These are phyloP conservation scores for Aleiodes sp. DNA, from an alignment of 1,140 invertebrate genomes.

Conservation along the genomic window DNA sequence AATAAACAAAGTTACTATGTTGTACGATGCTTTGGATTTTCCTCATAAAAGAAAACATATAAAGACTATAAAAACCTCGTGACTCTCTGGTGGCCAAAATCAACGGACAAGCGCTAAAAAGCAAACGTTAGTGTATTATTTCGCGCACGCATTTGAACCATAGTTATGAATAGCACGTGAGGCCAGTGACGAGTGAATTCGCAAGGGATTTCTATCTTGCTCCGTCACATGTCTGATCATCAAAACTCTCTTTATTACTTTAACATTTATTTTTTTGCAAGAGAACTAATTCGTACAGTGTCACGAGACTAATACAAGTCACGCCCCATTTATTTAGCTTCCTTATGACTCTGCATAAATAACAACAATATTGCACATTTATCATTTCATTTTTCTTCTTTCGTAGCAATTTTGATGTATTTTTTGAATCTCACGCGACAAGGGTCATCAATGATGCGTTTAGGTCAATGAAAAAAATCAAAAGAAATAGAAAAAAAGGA, in stretches of 20 bases:
- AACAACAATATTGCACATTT: not conserved
- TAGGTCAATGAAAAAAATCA: constrained; percentile 11
- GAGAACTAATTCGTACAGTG: too few relatives aligned
- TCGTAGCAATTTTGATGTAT: not conserved
- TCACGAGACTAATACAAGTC: constrained; percentile 26
- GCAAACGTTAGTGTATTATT: constrained; percentile 17
- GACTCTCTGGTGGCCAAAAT: too few relatives aligned
- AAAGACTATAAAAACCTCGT: too few relatives aligned
- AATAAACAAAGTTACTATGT: too few relatives aligned
- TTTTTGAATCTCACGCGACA: not conserved
- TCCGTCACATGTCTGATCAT: constrained; percentile 17
- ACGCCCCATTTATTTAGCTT: constrained; percentile 16
- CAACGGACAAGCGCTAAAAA: too few relatives aligned
- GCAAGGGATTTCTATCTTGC: not conserved
- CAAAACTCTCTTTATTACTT: not conserved
- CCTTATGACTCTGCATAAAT: not conserved
- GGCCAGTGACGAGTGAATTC: constrained; percentile 18
- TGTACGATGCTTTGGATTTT: too few relatives aligned
- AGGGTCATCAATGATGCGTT: not conserved
- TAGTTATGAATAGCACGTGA: constrained; percentile 35
- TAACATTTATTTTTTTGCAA: too few relatives aligned
- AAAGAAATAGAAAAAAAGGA: not conserved
- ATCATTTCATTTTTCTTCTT: not conserved
- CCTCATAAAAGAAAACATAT: too few relatives aligned
- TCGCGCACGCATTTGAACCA: constrained; percentile 22